A percentile compares a stretch with the other conserved stretches of the same genome.
Conservation (phyloP, 2,113 vertebrate species). For the Etheostoma cragini region DNA sequence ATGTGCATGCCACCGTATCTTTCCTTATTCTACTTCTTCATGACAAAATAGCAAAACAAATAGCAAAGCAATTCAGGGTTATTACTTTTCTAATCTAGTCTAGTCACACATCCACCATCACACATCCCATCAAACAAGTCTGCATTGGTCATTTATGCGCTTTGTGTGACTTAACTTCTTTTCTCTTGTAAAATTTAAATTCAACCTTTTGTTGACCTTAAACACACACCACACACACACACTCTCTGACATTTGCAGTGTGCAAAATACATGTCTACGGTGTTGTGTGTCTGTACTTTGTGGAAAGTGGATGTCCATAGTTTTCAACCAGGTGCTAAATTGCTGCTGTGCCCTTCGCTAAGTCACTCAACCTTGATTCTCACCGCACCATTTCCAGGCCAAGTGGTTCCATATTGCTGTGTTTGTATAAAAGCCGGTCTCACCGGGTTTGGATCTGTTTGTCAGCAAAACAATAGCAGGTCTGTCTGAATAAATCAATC, state of each 20-base stretch:
- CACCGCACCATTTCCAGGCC: constrained; percentile 35
- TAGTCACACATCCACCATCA: too few relatives aligned
- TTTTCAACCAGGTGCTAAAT: constrained; percentile 29
- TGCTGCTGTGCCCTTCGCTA: constrained; percentile 46
- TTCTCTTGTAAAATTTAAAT: constrained; percentile 44
- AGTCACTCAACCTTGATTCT: constrained; percentile 61
- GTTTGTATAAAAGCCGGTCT: constrained; percentile 61
- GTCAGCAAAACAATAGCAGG: constrained; percentile 57
- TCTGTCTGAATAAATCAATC: constrained; percentile 57
- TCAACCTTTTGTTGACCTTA: constrained; percentile 44
- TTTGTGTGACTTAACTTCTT: neutral
- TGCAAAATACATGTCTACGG: constrained; percentile 24
- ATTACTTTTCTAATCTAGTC: too few relatives aligned
- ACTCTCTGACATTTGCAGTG: constrained; percentile 40
- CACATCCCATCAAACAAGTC: neutral
- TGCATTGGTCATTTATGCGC: too few relatives aligned
- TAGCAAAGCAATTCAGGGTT: too few relatives aligned
- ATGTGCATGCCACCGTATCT: neutral
- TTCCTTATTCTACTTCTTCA: neutral
- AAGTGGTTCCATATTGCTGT: constrained; percentile 50
- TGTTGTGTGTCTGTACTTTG: constrained; percentile 18
- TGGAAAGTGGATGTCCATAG: constrained; percentile 23
- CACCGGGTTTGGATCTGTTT: constrained; percentile 27
- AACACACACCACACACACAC: neutral
- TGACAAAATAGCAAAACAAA: neutral